phyloP scores from a whole-genome alignment of 2,113 vertebrate species.

The Mixornis gularis region DNA sequence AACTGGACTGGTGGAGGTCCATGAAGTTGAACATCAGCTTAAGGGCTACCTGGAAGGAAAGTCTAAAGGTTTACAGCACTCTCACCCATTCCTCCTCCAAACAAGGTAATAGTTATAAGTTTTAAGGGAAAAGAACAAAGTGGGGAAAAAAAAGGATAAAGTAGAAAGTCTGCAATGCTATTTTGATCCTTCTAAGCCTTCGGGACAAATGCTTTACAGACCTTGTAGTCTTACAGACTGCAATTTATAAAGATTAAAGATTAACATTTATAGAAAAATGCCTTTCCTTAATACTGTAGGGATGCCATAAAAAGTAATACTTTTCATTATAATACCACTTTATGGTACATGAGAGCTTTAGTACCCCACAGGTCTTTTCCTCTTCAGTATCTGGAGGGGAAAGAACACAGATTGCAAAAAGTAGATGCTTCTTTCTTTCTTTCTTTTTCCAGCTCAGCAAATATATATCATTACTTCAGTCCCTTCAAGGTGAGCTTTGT shows the following conservation, averaged over 20 bases:
- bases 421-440: background rate
- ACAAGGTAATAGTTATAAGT: background rate
- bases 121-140: background rate
- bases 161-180: background rate
- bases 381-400: background rate
- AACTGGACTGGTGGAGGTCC: background rate
- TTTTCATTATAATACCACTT: slow-evolving; percentile 35
- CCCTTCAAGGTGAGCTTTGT: slow-evolving; percentile 26
- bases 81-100: background rate
- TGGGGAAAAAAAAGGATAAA: background rate
- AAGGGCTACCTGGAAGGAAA: background rate
- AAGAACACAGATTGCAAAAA: background rate
- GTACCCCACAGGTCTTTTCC: slow-evolving; percentile 4
- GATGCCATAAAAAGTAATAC: slow-evolving; percentile 37
- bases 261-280: slow-evolving; percentile 53
- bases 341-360: slow-evolving; percentile 4
- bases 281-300: slow-evolving; percentile 9
- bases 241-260: slow-evolving; percentile 53
- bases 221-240: background rate
- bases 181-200: slow-evolving; percentile 43
- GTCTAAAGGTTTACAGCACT: background rate
- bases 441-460: slow-evolving; percentile 23
- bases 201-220: background rate
- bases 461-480: slow-evolving; percentile 3
- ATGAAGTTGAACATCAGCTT: background rate